A percentile compares a stretch with the other conserved stretches of the same genome.
These are phyloP conservation scores for Montipora efflorescens DNA, from an alignment of 64 coral and sea anemone genomes.

Conservation along the genomic window DNA sequence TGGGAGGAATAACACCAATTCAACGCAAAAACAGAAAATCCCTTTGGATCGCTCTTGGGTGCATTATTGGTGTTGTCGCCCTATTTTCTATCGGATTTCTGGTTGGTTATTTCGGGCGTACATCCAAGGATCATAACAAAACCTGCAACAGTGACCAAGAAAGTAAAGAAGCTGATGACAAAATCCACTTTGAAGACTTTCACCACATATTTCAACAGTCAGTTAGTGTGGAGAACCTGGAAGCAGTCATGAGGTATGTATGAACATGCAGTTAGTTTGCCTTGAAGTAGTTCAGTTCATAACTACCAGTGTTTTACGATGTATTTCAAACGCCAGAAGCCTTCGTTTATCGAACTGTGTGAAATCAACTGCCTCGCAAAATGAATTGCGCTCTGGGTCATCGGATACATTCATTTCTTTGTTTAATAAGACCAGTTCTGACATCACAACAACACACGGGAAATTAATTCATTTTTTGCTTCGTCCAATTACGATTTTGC, in stretches of 20 bases:
- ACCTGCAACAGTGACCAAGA: background rate
- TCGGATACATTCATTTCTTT: no score
- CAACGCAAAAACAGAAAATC: background rate
- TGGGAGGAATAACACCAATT: slow-evolving; percentile 31
- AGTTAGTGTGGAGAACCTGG: slow-evolving; percentile 60
- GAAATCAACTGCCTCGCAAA: no score
- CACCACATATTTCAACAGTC: slow-evolving; percentile 53
- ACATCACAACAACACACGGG: no score
- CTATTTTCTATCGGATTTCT: slow-evolving; percentile 62
- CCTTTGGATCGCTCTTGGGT: background rate
- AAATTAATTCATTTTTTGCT: no score
- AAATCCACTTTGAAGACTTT: slow-evolving; percentile 45
- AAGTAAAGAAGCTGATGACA: background rate
- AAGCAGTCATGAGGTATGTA: slow-evolving; percentile 49
- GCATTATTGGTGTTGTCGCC: background rate
- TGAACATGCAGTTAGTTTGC: background rate
- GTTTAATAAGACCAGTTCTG: no score
- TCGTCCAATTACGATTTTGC: no score
- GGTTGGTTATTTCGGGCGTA: slow-evolving; percentile 49
- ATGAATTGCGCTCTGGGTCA: no score
- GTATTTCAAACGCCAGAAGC: no score
- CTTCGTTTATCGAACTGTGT: no score
- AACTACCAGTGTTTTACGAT: no score
- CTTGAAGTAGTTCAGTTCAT: no score
- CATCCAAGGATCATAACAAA: background rate